These are phyloP conservation scores for Trididemnum clinides DNA, from an alignment of 23 tunicate species.

Conservation along the genomic window DNA sequence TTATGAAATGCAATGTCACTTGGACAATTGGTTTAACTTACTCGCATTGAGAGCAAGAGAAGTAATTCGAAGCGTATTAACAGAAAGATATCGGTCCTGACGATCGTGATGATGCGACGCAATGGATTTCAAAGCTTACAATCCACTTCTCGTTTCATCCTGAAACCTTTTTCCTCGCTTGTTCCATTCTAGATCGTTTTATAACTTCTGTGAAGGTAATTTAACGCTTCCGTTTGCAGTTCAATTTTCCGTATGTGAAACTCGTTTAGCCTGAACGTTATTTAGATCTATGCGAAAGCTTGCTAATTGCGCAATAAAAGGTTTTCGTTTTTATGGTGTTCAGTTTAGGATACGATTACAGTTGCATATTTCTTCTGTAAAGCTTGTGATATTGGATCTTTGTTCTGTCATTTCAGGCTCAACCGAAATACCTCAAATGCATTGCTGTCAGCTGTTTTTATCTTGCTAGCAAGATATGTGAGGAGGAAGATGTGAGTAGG, in stretches of 20 bases:
- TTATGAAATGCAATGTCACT: too few species aligned
- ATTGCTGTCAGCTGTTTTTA: slow-evolving; percentile 89
- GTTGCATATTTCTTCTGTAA: too few species aligned
- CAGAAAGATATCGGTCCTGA: slow-evolving; percentile 72
- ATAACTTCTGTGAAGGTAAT: slow-evolving; percentile 87
- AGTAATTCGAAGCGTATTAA: too few species aligned
- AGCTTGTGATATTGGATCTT: too few species aligned
- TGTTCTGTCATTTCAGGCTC: slow-evolving; percentile 55
- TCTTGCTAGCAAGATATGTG: slow-evolving; percentile 79
- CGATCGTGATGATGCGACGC: slow-evolving; percentile 53
- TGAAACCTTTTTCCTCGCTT: slow-evolving; percentile 83
- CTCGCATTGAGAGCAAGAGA: too few species aligned
- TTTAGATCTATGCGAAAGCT: too few species aligned
- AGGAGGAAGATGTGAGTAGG: slow-evolving; percentile 88
- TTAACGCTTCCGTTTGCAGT: too few species aligned
- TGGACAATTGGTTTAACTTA: too few species aligned
- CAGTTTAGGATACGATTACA: not conserved
- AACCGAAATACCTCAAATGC: slow-evolving; percentile 90
- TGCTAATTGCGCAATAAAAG: too few species aligned
- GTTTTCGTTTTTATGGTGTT: too few species aligned
- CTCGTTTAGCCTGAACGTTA: too few species aligned
- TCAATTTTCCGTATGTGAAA: too few species aligned
- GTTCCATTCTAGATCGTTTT: slow-evolving; percentile 73
- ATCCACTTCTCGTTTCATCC: slow-evolving; percentile 69
- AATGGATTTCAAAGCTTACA: slow-evolving; percentile 65